Percentiles rank a stretch among this genome's conserved stretches.
phyloP scores from a whole-genome alignment of 2,113 vertebrate species.

The Nothocercus julius region DNA sequence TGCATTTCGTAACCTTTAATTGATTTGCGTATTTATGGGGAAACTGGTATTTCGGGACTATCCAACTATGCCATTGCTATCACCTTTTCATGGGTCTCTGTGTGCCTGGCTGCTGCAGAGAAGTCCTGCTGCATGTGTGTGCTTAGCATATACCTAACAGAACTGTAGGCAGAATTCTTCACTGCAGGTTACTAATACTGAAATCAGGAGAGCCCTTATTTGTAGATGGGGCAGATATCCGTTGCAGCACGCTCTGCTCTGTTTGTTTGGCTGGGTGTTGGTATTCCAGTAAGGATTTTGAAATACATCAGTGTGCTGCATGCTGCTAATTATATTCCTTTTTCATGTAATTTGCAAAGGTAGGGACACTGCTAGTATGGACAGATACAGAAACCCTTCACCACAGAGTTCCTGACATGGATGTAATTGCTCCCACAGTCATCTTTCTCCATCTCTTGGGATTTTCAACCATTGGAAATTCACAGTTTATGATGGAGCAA shows the following conservation, averaged over 20 bases:
- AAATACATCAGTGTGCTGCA: background rate
- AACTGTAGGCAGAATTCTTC: background rate
- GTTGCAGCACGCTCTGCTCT: slow-evolving; percentile 31
- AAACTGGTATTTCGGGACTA: slow-evolving; percentile 65
- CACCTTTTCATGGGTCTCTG: background rate
- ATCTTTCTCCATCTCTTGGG: background rate
- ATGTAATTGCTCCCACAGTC: background rate
- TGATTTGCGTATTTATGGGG: slow-evolving; percentile 61
- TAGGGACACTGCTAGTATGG: background rate
- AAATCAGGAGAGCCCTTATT: background rate
- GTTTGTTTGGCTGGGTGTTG: slow-evolving; percentile 53
- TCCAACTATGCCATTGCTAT: slow-evolving; percentile 30
- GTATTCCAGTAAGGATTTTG: slow-evolving; percentile 45
- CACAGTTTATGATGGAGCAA: background rate
- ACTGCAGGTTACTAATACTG: slow-evolving; percentile 38
- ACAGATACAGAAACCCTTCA: background rate
- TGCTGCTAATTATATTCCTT: background rate
- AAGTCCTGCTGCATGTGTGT: background rate
- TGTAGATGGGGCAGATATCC: slow-evolving; percentile 35
- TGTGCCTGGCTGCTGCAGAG: background rate
- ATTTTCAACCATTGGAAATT: background rate
- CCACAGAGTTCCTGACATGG: background rate
- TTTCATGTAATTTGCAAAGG: background rate
- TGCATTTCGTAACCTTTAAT: slow-evolving; percentile 66
- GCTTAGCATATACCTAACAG: background rate